Evolutionary conservation across 2,113 vertebrate species (phyloP).

Genomic region (Callionymus lyra): DNA sequence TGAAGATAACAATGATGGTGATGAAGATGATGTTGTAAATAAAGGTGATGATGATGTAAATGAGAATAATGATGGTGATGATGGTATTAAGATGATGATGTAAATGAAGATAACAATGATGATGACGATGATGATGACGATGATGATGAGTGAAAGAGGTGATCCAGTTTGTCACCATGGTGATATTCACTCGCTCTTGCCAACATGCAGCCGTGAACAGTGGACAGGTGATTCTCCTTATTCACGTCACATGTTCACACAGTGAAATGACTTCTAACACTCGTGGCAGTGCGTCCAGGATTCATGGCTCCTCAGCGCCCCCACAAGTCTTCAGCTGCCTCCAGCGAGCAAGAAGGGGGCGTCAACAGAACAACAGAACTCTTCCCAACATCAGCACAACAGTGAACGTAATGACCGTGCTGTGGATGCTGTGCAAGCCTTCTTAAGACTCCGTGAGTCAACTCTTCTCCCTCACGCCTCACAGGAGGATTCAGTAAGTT

Average conservation of each 20-base stretch:
- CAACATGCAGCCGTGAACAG: conserved; percentile 34
- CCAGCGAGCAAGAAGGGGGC: conserved; percentile 44
- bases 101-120: no score
- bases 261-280: neutral
- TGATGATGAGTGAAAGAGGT: conserved; percentile 25
- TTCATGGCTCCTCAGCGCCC: conserved; percentile 54
- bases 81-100: no score
- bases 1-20: no score
- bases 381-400: conserved; percentile 31
- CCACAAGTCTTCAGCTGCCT: conserved; percentile 31
- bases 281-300: conserved; percentile 43
- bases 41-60: no score
- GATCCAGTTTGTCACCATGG: conserved; percentile 37
- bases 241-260: neutral
- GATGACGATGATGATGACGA: no score
- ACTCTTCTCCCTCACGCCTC: no score
- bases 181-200: conserved; percentile 30
- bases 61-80: no score
- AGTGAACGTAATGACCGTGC: conserved; percentile 9
- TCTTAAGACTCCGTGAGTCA: conserved; percentile 46
- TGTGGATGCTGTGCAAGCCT: conserved; percentile 43
- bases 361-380: conserved; percentile 18
- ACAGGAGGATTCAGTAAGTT: no score
- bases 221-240: conserved; percentile 24
- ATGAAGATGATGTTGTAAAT: no score